A percentile compares a stretch with the other conserved stretches of the same genome.
phyloP scores from a whole-genome alignment of 2,888 invertebrate genomes.

The Fragum fragum region DNA sequence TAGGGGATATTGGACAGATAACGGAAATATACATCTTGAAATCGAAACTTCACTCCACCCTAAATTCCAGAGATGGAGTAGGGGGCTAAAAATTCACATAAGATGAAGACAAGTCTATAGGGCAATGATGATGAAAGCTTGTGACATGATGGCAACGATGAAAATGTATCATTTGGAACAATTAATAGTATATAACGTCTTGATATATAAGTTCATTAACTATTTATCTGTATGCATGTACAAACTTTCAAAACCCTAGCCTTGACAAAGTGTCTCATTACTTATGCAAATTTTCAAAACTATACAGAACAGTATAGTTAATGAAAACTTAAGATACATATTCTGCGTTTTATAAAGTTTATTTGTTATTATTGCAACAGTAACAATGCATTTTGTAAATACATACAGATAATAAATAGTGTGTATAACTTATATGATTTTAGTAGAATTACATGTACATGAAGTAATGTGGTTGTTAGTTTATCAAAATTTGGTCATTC shows the following conservation, averaged over 20 bases:
- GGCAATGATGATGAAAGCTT: slow-evolving; percentile 39
- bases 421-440: background rate
- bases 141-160: slow-evolving; percentile 42
- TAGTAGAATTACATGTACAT: no score
- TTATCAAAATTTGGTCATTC: no score
- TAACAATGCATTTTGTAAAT: slow-evolving; percentile 48
- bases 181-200: no score
- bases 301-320: slow-evolving; percentile 9
- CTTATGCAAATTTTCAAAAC: slow-evolving; percentile 16
- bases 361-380: background rate
- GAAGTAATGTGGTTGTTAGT: no score
- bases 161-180: no score
- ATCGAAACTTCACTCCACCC: no score
- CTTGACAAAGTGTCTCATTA: background rate
- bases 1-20: background rate
- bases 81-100: slow-evolving; percentile 34
- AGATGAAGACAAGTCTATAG: background rate
- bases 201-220: no score
- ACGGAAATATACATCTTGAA: no score
- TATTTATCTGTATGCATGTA: slow-evolving; percentile 60
- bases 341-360: background rate
- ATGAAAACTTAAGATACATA: slow-evolving; percentile 7
- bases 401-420: slow-evolving; percentile 49
- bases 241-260: slow-evolving; percentile 46
- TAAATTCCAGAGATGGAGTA: no score